Conservation (phyloP, 2,113 vertebrate species). For the Archilochus colubris region DNA sequence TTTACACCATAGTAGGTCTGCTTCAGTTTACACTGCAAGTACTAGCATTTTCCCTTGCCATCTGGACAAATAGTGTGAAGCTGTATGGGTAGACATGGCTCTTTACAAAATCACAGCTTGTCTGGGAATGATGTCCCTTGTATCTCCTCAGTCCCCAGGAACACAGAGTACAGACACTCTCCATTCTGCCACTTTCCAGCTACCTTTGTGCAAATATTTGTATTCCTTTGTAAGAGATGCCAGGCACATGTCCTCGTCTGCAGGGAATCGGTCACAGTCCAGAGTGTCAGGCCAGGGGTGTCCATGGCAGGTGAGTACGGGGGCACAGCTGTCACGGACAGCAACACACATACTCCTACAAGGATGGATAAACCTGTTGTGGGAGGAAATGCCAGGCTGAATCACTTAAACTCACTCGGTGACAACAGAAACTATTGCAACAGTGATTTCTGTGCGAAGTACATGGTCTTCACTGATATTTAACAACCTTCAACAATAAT, state of each 20-base stretch:
- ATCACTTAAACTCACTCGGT: neutral
- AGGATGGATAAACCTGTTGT: conserved; percentile 86
- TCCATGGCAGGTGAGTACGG: conserved; percentile 82
- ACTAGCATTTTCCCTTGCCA: neutral
- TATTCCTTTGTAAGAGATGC: conserved; percentile 76
- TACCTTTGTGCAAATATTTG: conserved; percentile 81
- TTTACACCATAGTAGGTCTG: neutral
- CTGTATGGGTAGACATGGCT: accelerated
- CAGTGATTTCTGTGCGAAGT: neutral
- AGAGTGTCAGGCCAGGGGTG: conserved; percentile 83
- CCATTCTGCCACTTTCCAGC: neutral
- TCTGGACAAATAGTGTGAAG: accelerated
- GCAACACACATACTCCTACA: conserved; percentile 85
- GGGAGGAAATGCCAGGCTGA: neutral
- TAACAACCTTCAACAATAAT: neutral
- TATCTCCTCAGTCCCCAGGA: neutral
- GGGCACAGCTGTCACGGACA: conserved; percentile 85
- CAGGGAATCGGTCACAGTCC: conserved; percentile 84
- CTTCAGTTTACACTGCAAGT: neutral
- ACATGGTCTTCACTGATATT: neutral
- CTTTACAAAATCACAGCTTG: neutral
- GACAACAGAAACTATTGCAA: neutral
- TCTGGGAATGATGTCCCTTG: accelerated
- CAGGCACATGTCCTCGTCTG: conserved; percentile 84
- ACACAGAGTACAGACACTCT: accelerated